Conservation (phyloP, 1,140 invertebrate genomes). For the Magallana angulata region DNA sequence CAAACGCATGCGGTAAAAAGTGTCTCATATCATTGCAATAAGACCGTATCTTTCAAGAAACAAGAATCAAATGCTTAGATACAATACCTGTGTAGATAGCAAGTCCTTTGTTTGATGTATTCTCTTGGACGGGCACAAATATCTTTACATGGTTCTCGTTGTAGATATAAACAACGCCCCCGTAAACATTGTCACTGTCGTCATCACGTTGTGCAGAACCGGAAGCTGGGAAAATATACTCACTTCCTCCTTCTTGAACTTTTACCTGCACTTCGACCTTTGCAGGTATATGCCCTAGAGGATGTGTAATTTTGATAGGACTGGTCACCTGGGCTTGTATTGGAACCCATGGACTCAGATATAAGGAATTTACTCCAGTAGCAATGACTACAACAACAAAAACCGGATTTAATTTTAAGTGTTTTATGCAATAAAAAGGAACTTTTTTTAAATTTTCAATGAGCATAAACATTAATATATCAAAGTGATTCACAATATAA, state of each 20-base stretch:
- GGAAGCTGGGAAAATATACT: not conserved
- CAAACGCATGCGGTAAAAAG: no score
- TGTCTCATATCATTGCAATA: no score
- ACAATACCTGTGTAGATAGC: not conserved
- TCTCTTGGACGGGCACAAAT: not conserved
- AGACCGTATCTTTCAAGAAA: no score
- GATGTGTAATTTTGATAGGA: not conserved
- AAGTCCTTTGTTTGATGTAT: not conserved
- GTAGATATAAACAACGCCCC: not conserved
- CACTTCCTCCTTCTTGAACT: not conserved
- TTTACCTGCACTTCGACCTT: constrained; percentile 14
- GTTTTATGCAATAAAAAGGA: no score
- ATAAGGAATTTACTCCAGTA: not conserved
- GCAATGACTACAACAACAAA: no score
- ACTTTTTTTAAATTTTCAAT: no score
- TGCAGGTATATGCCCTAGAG: not conserved
- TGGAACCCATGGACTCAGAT: not conserved
- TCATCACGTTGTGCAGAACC: not conserved
- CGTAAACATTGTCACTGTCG: not conserved
- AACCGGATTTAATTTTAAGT: no score
- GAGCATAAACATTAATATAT: no score
- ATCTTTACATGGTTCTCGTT: not conserved
- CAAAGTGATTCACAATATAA: no score
- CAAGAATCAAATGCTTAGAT: no score
- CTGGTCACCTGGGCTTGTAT: not conserved